Evolutionary conservation across 2,113 vertebrate species (phyloP).

Genomic region (Podilymbus podiceps): DNA sequence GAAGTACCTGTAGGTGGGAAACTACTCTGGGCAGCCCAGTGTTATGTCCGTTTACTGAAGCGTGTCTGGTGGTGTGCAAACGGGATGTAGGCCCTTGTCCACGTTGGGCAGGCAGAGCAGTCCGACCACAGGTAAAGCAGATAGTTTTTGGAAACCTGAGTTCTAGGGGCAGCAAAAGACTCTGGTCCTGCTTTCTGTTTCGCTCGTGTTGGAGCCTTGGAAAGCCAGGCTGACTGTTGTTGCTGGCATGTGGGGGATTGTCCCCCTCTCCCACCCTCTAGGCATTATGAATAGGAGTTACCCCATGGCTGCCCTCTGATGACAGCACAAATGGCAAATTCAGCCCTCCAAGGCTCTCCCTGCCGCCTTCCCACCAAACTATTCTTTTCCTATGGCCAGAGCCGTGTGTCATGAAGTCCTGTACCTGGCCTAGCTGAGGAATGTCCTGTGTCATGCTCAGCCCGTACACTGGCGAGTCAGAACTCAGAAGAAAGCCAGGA

Average conservation of each 20-base stretch:
- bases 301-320: background rate
- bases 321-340: background rate
- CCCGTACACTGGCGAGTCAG: background rate
- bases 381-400: background rate
- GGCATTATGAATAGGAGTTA: background rate
- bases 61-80: background rate
- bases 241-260: background rate
- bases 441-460: accelerated
- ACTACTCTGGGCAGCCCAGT: accelerated
- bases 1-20: background rate
- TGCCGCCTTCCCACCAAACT: background rate
- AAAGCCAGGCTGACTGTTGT: background rate
- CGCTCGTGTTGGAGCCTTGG: background rate
- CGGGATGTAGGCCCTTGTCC: background rate
- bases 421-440: background rate
- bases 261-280: background rate
- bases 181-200: background rate
- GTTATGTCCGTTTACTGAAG: accelerated
- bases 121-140: background rate
- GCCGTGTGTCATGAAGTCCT: accelerated
- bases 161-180: background rate
- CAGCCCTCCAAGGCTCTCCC: background rate
- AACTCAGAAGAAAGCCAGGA: background rate
- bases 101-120: accelerated
- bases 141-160: background rate